Evolutionary conservation across 2,113 vertebrate genomes (phyloP).

Genomic region (Probosciger aterrimus): DNA sequence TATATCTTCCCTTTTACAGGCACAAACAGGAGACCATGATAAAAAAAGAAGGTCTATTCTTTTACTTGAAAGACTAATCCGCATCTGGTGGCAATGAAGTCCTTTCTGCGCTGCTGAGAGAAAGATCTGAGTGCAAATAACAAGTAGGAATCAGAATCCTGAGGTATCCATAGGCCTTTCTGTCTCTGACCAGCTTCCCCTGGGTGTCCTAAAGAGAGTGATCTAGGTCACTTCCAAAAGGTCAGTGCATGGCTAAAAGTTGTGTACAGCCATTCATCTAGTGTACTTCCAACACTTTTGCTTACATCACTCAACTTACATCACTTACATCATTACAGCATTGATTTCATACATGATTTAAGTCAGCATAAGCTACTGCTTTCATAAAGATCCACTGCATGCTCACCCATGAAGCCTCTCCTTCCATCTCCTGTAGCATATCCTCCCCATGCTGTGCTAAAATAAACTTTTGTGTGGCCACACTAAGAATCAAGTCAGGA

Average conservation of each 20-base stretch:
- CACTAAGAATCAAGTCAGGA: not conserved
- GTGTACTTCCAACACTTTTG: not conserved
- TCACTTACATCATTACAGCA: not conserved
- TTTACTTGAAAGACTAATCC: not conserved
- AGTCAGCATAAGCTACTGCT: not conserved
- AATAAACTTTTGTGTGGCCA: not conserved
- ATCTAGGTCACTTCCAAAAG: not conserved
- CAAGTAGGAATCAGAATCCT: not conserved
- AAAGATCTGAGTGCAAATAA: not conserved
- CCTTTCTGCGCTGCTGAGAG: not conserved
- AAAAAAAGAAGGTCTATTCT: not conserved
- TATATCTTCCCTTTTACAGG: not conserved
- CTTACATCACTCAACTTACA: rapidly evolving
- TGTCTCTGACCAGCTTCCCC: too few relatives aligned
- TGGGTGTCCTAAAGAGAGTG: not conserved
- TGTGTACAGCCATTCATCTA: not conserved
- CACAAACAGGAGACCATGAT: not conserved
- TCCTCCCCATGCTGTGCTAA: not conserved
- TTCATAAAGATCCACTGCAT: not conserved
- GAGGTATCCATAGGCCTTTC: not conserved
- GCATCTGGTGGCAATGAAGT: rapidly evolving
- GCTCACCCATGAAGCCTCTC: not conserved
- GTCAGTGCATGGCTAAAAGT: not conserved
- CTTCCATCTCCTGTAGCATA: not conserved
- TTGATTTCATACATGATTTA: not conserved